Conservation (phyloP, 1,140 invertebrate genomes). For the Nasonia longicornis region DNA sequence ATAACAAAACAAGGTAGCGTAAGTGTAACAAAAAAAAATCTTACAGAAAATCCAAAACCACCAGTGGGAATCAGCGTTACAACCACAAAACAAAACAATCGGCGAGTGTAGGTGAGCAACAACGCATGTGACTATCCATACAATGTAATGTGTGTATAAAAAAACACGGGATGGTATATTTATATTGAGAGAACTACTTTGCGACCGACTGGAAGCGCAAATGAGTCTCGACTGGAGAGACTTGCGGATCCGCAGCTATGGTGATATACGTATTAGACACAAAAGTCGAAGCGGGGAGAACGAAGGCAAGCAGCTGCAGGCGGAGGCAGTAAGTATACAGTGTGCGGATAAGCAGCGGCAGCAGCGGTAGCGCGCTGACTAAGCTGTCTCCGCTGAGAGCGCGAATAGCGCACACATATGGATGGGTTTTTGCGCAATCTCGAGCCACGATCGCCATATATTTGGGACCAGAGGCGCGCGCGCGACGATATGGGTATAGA, state of each 20-base stretch:
- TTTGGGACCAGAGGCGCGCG: background rate
- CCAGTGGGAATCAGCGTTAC: background rate
- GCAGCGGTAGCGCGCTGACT: conserved; percentile 19
- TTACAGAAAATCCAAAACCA: background rate
- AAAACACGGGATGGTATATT: background rate
- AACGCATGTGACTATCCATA: background rate
- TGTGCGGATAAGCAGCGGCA: background rate
- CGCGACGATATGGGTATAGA: background rate
- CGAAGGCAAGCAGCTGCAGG: background rate
- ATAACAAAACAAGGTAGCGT: background rate
- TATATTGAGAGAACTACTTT: background rate
- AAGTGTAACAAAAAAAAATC: background rate
- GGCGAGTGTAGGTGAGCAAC: too few species aligned
- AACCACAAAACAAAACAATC: conserved; percentile 3
- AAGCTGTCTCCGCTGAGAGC: background rate
- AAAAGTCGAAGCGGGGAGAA: background rate
- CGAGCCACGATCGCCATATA: conserved; percentile 15
- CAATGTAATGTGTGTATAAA: background rate
- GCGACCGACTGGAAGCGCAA: conserved; percentile 27
- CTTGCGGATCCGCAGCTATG: background rate
- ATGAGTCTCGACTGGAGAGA: conserved; percentile 34
- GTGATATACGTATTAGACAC: conserved; percentile 11
- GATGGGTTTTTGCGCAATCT: conserved; percentile 37
- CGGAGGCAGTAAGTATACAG: background rate
- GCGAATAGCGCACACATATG: conserved; percentile 16